Percentiles rank a stretch among this genome's conserved stretches.
These are phyloP conservation scores for Pristionchus fissidentatus DNA, from an alignment of 2,888 invertebrate species.

Conservation along the genomic window DNA sequence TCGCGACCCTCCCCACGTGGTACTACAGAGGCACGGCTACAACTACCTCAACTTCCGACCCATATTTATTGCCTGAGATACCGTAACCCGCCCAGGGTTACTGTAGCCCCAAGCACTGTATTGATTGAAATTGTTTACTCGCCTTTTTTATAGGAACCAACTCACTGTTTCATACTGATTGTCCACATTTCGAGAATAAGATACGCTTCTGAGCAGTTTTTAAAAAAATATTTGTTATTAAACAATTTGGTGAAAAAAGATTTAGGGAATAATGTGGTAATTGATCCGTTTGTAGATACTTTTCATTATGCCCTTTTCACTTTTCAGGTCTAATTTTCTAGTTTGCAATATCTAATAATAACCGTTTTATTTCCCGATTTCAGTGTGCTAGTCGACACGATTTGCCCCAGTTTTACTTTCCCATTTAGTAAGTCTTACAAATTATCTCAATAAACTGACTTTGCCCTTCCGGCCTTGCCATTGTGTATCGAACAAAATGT, in stretches of 20 bases:
- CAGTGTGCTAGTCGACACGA: constrained; percentile 3
- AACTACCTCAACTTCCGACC: constrained; percentile 48
- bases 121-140: constrained; percentile 14
- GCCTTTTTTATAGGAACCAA: background rate
- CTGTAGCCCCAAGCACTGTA: background rate
- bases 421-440: background rate
- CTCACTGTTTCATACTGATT: constrained; percentile 13
- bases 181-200: background rate
- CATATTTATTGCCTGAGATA: constrained; percentile 21
- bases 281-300: constrained; percentile 19
- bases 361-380: constrained; percentile 13
- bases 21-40: constrained; percentile 46
- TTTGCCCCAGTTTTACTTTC: constrained; percentile 14
- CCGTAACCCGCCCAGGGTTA: background rate
- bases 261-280: background rate
- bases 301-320: background rate
- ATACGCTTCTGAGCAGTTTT: background rate
- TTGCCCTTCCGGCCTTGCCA: constrained; percentile 4
- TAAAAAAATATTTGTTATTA: constrained; percentile 2
- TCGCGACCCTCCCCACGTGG: constrained; percentile 13
- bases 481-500: background rate
- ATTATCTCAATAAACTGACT: background rate
- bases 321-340: constrained; percentile 11
- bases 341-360: constrained; percentile 31
- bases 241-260: too few species aligned